A percentile compares a stretch with the other conserved stretches of the same genome.
Evolutionary conservation across 2,888 invertebrate species (phyloP).

Genomic region (Prenolepis imparis): DNA sequence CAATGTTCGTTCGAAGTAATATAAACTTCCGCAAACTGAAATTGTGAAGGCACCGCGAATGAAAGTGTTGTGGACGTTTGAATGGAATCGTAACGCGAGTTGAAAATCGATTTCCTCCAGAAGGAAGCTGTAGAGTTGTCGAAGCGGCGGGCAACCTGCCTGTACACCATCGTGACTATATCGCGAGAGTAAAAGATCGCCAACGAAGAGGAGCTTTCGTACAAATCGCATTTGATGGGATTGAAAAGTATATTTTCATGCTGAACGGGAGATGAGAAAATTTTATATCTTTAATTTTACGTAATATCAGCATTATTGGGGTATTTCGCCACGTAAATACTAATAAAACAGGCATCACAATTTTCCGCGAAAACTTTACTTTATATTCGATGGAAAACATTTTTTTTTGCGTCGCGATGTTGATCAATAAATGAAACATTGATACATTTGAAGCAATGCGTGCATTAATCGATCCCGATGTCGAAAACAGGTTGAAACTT

Average conservation of each 20-base stretch:
- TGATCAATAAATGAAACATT: conserved; percentile 68
- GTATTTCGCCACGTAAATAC: conserved; percentile 10
- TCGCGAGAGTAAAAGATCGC: conserved; percentile 29
- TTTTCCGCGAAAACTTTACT: conserved; percentile 68
- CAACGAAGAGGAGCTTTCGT: conserved; percentile 14
- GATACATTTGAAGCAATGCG: conserved; percentile 61
- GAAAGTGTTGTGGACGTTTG: background rate
- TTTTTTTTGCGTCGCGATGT: conserved; percentile 55
- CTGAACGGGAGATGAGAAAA: background rate
- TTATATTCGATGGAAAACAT: conserved; percentile 72
- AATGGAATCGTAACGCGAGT: conserved; percentile 39
- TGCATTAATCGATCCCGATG: conserved; percentile 59
- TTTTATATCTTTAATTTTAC: background rate
- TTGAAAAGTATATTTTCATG: conserved; percentile 42
- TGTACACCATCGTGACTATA: conserved; percentile 32
- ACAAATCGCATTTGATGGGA: conserved; percentile 9
- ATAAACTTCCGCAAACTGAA: conserved; percentile 23
- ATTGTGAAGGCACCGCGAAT: conserved; percentile 32
- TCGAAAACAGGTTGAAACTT: conserved; percentile 35
- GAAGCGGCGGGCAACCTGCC: background rate
- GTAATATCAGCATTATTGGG: conserved; percentile 37
- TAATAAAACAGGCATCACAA: conserved; percentile 7
- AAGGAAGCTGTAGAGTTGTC: conserved; percentile 25
- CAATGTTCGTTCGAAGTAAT: background rate
- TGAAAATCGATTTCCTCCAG: conserved; percentile 51